Base-by-base conservation (phyloP, 2,888 invertebrate genomes). In the Limenitis arthemis region DNA sequence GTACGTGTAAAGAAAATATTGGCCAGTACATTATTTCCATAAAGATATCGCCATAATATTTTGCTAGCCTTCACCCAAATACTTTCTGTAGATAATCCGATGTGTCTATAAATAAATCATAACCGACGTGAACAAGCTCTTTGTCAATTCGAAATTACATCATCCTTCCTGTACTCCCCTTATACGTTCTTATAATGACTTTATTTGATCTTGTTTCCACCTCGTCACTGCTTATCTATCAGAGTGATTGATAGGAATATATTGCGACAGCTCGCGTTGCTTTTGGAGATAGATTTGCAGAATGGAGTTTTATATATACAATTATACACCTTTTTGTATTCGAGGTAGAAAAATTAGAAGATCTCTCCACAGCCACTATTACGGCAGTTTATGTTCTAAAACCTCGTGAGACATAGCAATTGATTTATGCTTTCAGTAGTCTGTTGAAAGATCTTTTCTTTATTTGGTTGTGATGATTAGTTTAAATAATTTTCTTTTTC, bases 91-190 rank as follows among this genome's bases (percentile, higher is more conserved):
- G 36, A 30, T 37, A 30, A 46, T 12, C 30, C 37, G 46, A 46
- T 46, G 37, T 46, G 37, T 46, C 37, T 37, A 46, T 46, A 41
- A 37, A 44, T 32, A 49, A 49, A 44, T 49, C 33, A 49, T 49
- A 39, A 42, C 7, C 38, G 49, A 44, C 37, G 38, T 28, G 36
- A 42, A 29, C 37, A 38, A 39, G 32, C 43, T 43, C 32, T 38
- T 32, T 42, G 42, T 49, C 49, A 49, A 44, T 49, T 20, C 12
- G 29, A 33, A 44, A 49, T 49, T 44, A 49, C 44, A 32, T 38
- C 43, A 39, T 46, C 46, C 43, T 43, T 43, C 33, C 37, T 28
- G 12, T 46, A 37, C 30, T 46, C 46, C 46, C 30, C 46, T 46
- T 8, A 31, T 29, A 29, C 46, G 37, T 46, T 46, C 36, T 46